phyloP scores from a whole-genome alignment of 2,113 vertebrate genomes.

The Eulacestoma nigropectus region DNA sequence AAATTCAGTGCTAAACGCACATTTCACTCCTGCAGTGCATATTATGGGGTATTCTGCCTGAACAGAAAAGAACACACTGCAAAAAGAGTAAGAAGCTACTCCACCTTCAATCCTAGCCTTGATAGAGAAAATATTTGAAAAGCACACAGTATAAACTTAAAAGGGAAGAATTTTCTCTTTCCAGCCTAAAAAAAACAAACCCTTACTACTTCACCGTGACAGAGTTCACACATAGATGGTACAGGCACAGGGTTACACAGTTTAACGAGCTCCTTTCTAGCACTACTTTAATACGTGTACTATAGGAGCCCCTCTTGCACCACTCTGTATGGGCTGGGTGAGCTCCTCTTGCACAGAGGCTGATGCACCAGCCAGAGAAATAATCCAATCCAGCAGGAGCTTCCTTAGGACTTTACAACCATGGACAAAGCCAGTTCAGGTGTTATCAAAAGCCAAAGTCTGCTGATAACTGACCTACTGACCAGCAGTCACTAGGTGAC shows the following conservation, averaged over 20 bases:
- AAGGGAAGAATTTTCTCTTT: neutral
- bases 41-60: neutral
- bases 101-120: neutral
- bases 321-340: rapidly evolving
- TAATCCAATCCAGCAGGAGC: neutral
- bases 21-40: neutral
- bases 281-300: neutral
- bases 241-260: neutral
- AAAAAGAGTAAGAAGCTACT: neutral
- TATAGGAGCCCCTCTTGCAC: neutral
- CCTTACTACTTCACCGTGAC: neutral
- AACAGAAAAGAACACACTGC: neutral
- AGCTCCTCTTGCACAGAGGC: neutral
- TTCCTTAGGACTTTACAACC: neutral
- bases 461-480: neutral
- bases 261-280: neutral
- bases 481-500: neutral
- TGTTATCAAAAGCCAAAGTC: neutral
- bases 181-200: neutral
- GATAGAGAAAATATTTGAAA: neutral
- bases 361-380: neutral
- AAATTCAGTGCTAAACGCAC: neutral
- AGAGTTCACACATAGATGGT: rapidly evolving
- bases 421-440: neutral
- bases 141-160: rapidly evolving